Evolutionary conservation across 2,888 invertebrate genomes (phyloP), one percentile per base, ranked within the genome.

Genomic region (Caprella mutica): DNA sequence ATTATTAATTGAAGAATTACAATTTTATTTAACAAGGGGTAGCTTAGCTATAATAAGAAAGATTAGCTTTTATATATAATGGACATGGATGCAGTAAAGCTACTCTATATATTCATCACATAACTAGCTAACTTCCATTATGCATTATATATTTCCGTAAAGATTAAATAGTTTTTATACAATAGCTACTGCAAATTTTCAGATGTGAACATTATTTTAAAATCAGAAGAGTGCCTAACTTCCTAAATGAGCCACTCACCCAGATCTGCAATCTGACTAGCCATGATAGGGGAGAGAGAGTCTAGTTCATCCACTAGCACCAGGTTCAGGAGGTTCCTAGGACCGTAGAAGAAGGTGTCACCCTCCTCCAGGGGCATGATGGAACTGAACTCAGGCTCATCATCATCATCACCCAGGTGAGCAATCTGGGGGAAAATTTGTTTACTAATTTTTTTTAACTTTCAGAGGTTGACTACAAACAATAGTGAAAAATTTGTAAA

Each of bases 261-360:
- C 67, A 92, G 80, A 78, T 92, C 92, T 54, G 91, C 91, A 42
- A 91, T 89, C 78, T 83, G 82, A 65, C 82, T 83, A 21, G 80
- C 77, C 70, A 91, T 78, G 67, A 97, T 88, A 0, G 96, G 96
- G 0, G 94, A 91, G 19, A 96, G 78, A 6, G 93, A 94, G 70
- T 96, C 94, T 76, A 96, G 77, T 76, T 97, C 96, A 75, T 98
- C 98, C 6, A 98, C 96, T 68, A 93, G 77, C 0, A 97, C 92
- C 38, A 98, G 79, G 77, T 98, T 98, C 70, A 91, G 83, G 1
- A 98, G 77, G 0, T 86, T 82, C 67, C 97, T 78, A 1, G 97
- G 96, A 1, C 92, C 93, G 76, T 97, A 98, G 77, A 97, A 97
- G 76, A 97, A 98, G 1, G 96, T 97, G 71, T 98, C 97, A 6